Evolutionary conservation across 2,113 vertebrate genomes (phyloP), one percentile per base, ranked within the genome.

Genomic region (Ammodytes dubius): DNA sequence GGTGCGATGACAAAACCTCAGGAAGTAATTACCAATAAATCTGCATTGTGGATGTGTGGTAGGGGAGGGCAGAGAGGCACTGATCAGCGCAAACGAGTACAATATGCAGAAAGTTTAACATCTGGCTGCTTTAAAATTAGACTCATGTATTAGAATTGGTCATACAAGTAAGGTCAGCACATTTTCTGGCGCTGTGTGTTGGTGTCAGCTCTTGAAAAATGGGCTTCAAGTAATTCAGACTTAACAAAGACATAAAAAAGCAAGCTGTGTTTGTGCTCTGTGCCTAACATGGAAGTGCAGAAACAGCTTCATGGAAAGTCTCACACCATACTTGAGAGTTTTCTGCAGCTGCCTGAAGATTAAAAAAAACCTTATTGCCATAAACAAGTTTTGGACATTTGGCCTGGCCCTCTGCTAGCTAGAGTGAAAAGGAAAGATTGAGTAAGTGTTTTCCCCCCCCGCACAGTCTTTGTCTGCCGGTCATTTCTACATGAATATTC

Each of bases 11-110:
- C 63, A 86, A 46, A 89, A 74, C 60, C 42, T 60, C 72, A 50
- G 53, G 46, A n/a, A 64, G 80, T 87, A 88, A 87, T 89, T 84
- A 70, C 54, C 60, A 83, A 82, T 82, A 84, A 66, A 90, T 78
- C 61, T 49, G 72, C 17, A 45, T 61, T 46, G 40, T 76, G 42
- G 67, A 74, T 68, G 47, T 54, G 45, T 52, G 37, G 27, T 27
- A 27, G 27, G 27, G 27, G 56, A 42, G 45, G 74, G 70, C 15
- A 65, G 65, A 78, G 83, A 65, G 45, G n/a, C 15, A 40, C 4
- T 0, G 76, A 78, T 78, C 57, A 67, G 58, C 14, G 1, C 64
- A 64, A 87, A 72, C 68, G 69, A 82, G 69, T n/a, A 68, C 11
- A 11, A 73, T 67, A 56, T 59, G 46, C 70, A 77, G 49, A 81